Base-by-base conservation (phyloP, 2,113 vertebrate genomes). In the Chloropsis hardwickii region DNA sequence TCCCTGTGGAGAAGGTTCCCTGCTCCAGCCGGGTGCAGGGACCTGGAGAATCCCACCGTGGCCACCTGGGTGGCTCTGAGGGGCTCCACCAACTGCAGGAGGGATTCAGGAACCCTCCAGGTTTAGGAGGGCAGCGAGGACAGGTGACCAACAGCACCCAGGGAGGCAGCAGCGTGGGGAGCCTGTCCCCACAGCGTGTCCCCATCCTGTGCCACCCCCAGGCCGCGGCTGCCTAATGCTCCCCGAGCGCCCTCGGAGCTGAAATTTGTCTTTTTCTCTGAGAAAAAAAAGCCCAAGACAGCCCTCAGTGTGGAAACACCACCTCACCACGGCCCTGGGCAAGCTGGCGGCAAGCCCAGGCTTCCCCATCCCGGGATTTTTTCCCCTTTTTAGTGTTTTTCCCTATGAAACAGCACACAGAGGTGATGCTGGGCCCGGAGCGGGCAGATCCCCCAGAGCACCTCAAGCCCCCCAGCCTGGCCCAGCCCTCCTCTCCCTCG, bases 401-500 rank as follows among this genome's bases (percentile, higher is more conserved):
- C 61, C 62, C 73, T 78, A 70, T 25, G 64, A 81, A 90, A 91
- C 81, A 90, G 92, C 86, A 88, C 85, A 81, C 71, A 20, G 76
- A 9, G 4, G 88, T 22, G 17, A 62, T 0, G 18, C 79, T 9
- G 3, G 61, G 76, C 48, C 62, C 3, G 0, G 61, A 74, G 60
- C 22, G 4, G 40, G 81, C 5, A 0, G 42, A 70, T 25, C 22
- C 73, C 76, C 19, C 1, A 0, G 86, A 67, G 58, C 74, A 67
- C 76, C 5, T 2, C 17, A 1, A 53, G 87, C 56, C 58, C 62
- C 62, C 60, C 78, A 50, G 79, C 50, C 70, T 92, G 72, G 37
- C 67, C 84, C 83, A 90, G 81, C 86, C 90, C 93, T 95, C 88
- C 80, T 90, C 72, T 88, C 92, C 92, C 74, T 77, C 53, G 57